Percentiles rank a stretch among this genome's conserved stretches.
These are phyloP conservation scores for Hypanus sabinus DNA, from an alignment of 2,113 vertebrate genomes.

Conservation along the genomic window DNA sequence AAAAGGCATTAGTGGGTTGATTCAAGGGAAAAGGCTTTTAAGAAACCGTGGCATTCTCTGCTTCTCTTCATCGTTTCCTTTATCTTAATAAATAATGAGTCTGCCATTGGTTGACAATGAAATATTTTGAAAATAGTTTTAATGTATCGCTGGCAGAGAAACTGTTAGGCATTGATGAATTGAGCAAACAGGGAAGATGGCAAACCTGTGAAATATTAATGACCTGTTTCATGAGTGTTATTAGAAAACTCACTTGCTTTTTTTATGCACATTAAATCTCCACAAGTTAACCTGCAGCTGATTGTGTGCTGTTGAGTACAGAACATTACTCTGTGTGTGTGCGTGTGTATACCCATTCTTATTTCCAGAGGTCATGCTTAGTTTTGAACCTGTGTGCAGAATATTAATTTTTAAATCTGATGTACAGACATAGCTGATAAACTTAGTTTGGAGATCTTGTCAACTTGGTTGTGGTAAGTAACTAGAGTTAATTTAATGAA, in stretches of 20 bases:
- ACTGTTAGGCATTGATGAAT: slow-evolving; percentile 95
- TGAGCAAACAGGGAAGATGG: slow-evolving; percentile 74
- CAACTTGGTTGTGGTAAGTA: not conserved
- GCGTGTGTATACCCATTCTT: not conserved
- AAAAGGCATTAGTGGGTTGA: slow-evolving; percentile 20
- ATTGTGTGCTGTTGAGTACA: not conserved
- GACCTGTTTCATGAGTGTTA: slow-evolving; percentile 64
- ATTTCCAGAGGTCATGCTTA: not conserved
- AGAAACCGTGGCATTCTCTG: slow-evolving; percentile 73
- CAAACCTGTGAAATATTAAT: slow-evolving; percentile 98
- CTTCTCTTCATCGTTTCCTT: slow-evolving; percentile 77
- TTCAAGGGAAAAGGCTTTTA: slow-evolving; percentile 52
- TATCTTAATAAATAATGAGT: slow-evolving; percentile 99
- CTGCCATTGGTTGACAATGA: slow-evolving; percentile 98
- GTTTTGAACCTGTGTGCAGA: not conserved
- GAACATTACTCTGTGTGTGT: not conserved
- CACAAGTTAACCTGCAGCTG: slow-evolving; percentile 32
- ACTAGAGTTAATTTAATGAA: slow-evolving; percentile 14
- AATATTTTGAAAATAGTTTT: slow-evolving; percentile 99
- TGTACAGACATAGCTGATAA: not conserved
- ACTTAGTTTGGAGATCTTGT: slow-evolving; percentile 21
- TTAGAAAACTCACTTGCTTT: slow-evolving; percentile 69
- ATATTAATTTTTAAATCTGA: slow-evolving; percentile 8
- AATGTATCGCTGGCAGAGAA: slow-evolving; percentile 94
- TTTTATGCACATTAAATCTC: slow-evolving; percentile 36